Evolutionary conservation across 2,888 invertebrate genomes (phyloP), one percentile per base, ranked within the genome.

Genomic region (Notodonta dromedarius): DNA sequence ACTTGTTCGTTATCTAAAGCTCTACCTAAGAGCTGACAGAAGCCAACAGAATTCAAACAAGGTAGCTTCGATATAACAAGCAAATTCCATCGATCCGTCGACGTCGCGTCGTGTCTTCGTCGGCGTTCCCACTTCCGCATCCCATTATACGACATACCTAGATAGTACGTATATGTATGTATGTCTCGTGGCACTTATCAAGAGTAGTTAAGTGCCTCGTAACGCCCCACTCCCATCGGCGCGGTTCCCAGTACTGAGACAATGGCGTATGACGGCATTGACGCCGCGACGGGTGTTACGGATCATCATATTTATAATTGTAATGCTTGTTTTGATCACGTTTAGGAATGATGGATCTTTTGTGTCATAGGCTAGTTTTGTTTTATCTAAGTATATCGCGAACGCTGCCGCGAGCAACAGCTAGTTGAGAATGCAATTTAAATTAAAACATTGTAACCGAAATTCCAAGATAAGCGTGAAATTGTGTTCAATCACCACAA

Each of bases 161-260:
- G n/a, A 61, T 55, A 24, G 24, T 24, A 24, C 2, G 24, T 24
- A 24, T 24, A 24, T 24, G 24, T 24, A 2, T 24, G 2, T 24
- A 24, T 24, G 24, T 24, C 24, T 24, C 24, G 24, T 24, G 24
- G 24, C 24, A 24, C 24, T 24, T 24, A 24, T 57, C 44, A 59
- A 64, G 56, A 35, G n/a, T 35, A 62, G 64, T 58, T 61, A 56
- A 55, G 51, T 55, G 55, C 64, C 65, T 73, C 67, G 58, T 50
- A 56, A 67, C 62, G 16, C 61, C 58, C 32, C 61, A 62, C 71
- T 75, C 76, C 66, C 76, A 73, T 65, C 58, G 65, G 57, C 42
- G 51, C 56, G 55, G 58, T 74, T 76, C 74, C 59, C 44, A 59
- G 76, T 66, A 74, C 4, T 13, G 61, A 62, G 54, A 74, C 74